Percentiles rank a stretch among this genome's conserved stretches.
Conservation (phyloP, 2,797 vertebrate species). For the Pseudochirops cupreus region DNA sequence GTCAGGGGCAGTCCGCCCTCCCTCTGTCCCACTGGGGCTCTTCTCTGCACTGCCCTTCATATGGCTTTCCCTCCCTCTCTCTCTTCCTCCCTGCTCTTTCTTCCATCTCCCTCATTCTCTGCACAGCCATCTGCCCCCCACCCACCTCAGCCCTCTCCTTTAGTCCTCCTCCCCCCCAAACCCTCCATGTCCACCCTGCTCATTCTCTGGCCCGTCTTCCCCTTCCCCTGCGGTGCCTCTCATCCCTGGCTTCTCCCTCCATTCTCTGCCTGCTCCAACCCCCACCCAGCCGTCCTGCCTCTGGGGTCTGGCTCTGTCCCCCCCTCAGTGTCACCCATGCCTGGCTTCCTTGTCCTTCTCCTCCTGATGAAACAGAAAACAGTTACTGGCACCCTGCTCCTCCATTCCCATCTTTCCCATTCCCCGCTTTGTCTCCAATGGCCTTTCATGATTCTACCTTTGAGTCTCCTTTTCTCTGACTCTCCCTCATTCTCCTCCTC, state of each 20-base stretch:
- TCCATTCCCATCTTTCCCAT: not conserved
- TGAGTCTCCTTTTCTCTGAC: not conserved
- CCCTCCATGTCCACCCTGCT: not conserved
- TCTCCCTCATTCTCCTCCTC: not conserved
- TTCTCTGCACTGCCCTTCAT: too few species aligned
- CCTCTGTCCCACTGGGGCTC: not conserved
- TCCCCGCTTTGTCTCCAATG: not conserved
- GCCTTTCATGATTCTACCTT: not conserved
- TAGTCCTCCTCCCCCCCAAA: not conserved
- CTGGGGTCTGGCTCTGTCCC: not conserved
- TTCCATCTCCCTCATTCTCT: not conserved
- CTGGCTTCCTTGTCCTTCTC: not conserved
- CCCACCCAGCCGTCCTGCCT: not conserved
- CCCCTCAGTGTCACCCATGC: not conserved
- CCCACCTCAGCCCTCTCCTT: not conserved
- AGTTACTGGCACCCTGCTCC: not conserved
- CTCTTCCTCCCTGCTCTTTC: not conserved
- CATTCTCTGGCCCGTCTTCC: not conserved
- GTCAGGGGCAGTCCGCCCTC: not conserved
- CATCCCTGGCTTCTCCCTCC: too few species aligned
- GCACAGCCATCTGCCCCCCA: too few species aligned
- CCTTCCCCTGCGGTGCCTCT: not conserved
- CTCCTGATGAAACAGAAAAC: not conserved
- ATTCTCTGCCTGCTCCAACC: not conserved
- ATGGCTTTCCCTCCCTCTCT: too few species aligned